phyloP scores from a whole-genome alignment of 2,888 invertebrate genomes.

The Leptinotarsa haldemani region DNA sequence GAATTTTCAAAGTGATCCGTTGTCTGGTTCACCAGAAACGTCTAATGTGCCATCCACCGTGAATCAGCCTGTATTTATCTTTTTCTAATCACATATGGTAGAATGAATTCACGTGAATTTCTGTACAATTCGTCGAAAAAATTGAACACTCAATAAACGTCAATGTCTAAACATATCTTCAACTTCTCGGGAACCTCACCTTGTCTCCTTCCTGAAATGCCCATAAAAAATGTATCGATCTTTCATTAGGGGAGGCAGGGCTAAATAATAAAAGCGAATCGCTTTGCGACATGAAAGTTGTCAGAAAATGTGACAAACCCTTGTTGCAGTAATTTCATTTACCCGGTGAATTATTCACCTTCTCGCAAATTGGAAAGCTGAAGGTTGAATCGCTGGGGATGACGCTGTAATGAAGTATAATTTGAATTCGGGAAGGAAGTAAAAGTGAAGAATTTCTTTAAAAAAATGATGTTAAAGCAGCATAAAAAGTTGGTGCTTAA shows the following conservation, averaged over 20 bases:
- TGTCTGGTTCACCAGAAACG: too few species aligned
- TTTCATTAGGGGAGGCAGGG: slow-evolving; percentile 45
- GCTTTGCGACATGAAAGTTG: slow-evolving; percentile 50
- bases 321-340: slow-evolving; percentile 54
- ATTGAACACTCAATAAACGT: neutral
- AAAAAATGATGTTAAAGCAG: too few species aligned
- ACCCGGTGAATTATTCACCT: slow-evolving; percentile 48
- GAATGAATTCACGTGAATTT: too few species aligned
- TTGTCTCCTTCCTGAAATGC: slow-evolving; percentile 35
- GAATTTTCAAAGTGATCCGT: too few species aligned
- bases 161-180: slow-evolving; percentile 29
- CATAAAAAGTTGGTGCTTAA: too few species aligned
- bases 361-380: slow-evolving; percentile 9
- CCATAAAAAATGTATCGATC: slow-evolving; percentile 49
- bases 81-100: too few species aligned
- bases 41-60: too few species aligned
- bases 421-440: neutral
- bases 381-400: neutral
- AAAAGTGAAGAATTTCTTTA: neutral
- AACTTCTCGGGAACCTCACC: slow-evolving; percentile 29
- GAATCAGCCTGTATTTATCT: too few species aligned
- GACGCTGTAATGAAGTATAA: neutral
- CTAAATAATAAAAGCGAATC: slow-evolving; percentile 50
- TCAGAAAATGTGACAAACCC: slow-evolving; percentile 56
- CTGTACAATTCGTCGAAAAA: too few species aligned